Conservation (phyloP, 2,113 vertebrate genomes). For the Catharus fuscescens region DNA sequence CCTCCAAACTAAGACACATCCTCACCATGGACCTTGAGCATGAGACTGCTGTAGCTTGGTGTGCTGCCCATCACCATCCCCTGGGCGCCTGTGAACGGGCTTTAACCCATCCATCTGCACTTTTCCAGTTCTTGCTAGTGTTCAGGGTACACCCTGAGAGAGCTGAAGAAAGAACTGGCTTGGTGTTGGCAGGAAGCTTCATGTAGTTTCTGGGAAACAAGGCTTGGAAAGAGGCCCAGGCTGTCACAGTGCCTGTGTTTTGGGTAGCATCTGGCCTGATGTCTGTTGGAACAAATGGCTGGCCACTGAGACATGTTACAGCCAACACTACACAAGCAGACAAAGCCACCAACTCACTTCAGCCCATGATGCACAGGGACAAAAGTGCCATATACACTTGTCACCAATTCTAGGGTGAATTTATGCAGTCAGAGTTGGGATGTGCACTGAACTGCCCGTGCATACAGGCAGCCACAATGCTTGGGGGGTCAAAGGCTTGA, state of each 20-base stretch:
- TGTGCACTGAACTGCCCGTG: accelerated
- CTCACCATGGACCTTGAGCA: accelerated
- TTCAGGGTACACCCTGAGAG: neutral
- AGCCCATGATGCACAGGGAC: neutral
- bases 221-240: neutral
- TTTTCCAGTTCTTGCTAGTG: neutral
- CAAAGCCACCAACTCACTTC: neutral
- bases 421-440: neutral
- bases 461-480: neutral
- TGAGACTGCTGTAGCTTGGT: neutral
- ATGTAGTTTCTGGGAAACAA: neutral
- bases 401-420: neutral
- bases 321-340: neutral
- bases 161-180: neutral
- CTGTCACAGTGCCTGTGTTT: neutral
- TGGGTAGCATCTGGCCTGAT: neutral
- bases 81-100: neutral
- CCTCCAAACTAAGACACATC: no score
- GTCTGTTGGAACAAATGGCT: neutral
- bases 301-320: neutral
- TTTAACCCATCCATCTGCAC: neutral
- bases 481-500: neutral
- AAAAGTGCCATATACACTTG: accelerated
- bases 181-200: neutral
- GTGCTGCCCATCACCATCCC: neutral